Evolutionary conservation across 2,113 vertebrate genomes (phyloP).

Genomic region (Esox niger): DNA sequence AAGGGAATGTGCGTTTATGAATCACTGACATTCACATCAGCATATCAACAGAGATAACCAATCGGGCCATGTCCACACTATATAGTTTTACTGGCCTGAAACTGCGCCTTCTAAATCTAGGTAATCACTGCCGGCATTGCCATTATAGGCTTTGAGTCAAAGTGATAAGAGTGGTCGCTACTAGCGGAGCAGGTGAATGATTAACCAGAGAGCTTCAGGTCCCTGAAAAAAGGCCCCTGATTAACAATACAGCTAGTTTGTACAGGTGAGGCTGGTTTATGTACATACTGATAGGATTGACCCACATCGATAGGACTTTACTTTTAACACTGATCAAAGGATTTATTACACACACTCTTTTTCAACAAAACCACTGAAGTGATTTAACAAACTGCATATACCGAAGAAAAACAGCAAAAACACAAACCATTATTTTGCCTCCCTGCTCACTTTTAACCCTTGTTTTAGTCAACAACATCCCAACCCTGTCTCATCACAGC

Average conservation of each 20-base stretch:
- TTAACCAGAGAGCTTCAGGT: conserved; percentile 11
- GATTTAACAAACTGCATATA: too few species aligned
- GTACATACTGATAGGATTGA: not conserved
- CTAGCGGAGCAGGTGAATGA: conserved; percentile 31
- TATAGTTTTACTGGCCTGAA: not conserved
- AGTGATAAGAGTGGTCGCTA: not conserved
- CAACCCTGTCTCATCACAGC: too few species aligned
- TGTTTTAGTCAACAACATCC: too few species aligned
- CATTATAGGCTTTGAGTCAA: not conserved
- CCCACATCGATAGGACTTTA: conserved; percentile 10
- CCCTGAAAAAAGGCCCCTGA: conserved; percentile 1
- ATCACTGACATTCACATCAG: not conserved
- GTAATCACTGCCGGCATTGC: conserved; percentile 22
- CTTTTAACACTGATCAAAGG: conserved; percentile 8
- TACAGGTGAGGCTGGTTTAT: conserved; percentile 2
- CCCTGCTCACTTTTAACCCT: too few species aligned
- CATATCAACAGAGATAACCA: conserved; percentile 4
- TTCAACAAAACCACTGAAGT: not conserved
- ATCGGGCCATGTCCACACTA: not conserved
- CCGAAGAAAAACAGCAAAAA: too few species aligned
- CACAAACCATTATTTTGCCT: too few species aligned
- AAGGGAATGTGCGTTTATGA: conserved; percentile 18
- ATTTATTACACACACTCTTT: conserved; percentile 18
- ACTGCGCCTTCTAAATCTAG: not conserved
- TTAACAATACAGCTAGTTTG: conserved; percentile 19